Base-by-base conservation (phyloP, 53 echinoderm and acorn worm genomes). In the Paelopatides confundens region DNA sequence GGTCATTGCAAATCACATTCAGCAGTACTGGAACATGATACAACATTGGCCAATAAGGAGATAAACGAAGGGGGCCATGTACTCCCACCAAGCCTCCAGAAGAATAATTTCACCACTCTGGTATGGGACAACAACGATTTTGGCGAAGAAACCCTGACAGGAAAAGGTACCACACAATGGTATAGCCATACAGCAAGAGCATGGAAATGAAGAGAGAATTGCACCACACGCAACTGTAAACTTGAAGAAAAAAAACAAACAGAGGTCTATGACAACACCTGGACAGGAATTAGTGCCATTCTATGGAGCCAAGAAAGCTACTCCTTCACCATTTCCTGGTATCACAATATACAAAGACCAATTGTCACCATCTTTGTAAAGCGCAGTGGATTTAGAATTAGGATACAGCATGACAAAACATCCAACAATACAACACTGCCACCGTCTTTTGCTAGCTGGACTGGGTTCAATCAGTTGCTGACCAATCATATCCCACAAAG, bases 131-230 rank as follows among this genome's bases (percentile, higher is more conserved):
- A n/a, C n/a, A n/a, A n/a, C n/a, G n/a, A n/a, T n/a, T n/a, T n/a
- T n/a, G n/a, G n/a, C n/a, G n/a, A n/a, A n/a, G n/a, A n/a, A n/a
- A 92, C 94, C 35, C 77, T 87, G 18, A 50, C 87, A 13, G 94
- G 91, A 31, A 88, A 74, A 76, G 91, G 92, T 23, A 92, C 91
- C 49, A 92, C 92, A 36, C 94, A 94, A 89, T 63, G 94, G 94
- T 26, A 89, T 94, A 85, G 88, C 83, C 58, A 87, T 92, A 3
- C 93, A 93, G 74, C 90, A 87, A 65, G 76, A 87, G 31, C 87
- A 76, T 64, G 51, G 69, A 28, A 68, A 43, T n/a, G 63, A 62
- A 28, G 28, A n/a, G 5, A 63, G 28, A 5, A 6, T 18, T 5
- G 8, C 7, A n/a, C 7, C 64, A 24, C 8, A 6, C 14, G 64